phyloP scores from a whole-genome alignment of 1,140 invertebrate genomes.

The Psilanteris sp. region DNA sequence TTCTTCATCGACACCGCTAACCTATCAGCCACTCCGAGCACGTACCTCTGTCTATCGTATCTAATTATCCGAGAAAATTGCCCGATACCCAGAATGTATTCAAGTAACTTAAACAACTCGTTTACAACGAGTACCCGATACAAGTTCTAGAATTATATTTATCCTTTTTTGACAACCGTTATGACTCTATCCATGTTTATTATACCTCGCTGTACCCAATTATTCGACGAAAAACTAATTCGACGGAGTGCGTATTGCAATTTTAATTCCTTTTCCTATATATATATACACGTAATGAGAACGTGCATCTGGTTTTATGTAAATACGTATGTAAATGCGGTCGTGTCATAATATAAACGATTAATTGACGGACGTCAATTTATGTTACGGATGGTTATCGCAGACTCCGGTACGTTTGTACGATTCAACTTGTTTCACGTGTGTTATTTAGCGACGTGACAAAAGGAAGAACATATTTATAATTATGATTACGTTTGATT shows the following conservation, averaged over 20 bases:
- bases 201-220: constrained; percentile 18
- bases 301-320: not conserved
- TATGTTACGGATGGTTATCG: too few relatives aligned
- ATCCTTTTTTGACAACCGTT: constrained; percentile 36
- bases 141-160: constrained; percentile 35
- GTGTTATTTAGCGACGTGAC: too few relatives aligned
- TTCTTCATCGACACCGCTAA: constrained; percentile 40
- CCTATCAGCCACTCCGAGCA: constrained; percentile 56
- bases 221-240: not conserved
- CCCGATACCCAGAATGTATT: constrained; percentile 63
- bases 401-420: too few relatives aligned
- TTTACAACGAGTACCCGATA: constrained; percentile 29
- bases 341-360: too few relatives aligned
- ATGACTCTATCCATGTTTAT: constrained; percentile 61
- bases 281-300: not conserved
- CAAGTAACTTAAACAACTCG: constrained; percentile 48
- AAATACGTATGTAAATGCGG: not conserved
- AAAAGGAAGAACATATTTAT: too few relatives aligned
- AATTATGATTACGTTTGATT: too few relatives aligned
- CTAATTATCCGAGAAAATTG: constrained; percentile 72
- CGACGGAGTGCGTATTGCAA: not conserved
- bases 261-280: constrained; percentile 5
- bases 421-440: too few relatives aligned
- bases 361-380: too few relatives aligned
- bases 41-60: constrained; percentile 65